Conservation (phyloP, 2,888 invertebrate genomes). For the Limnephilus rhombicus region DNA sequence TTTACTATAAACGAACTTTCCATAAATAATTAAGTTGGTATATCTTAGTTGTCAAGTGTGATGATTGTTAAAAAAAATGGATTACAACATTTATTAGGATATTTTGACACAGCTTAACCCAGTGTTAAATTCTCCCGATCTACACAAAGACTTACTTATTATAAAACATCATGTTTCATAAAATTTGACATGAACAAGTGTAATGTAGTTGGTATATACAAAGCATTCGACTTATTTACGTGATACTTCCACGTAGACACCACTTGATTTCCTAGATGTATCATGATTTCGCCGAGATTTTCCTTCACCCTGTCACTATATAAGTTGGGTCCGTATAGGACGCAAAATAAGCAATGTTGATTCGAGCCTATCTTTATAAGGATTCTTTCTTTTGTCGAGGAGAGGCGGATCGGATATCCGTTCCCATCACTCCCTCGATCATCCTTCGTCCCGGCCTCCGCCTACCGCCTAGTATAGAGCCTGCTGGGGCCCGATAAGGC, state of each 20-base stretch:
- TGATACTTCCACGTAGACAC: background rate
- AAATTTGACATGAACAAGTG: background rate
- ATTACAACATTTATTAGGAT: no score
- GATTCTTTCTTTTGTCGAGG: conserved; percentile 53
- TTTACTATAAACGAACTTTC: no score
- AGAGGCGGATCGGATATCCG: conserved; percentile 62
- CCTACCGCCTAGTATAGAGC: background rate
- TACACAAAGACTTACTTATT: no score
- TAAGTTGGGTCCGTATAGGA: background rate
- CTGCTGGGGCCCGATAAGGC: conserved; percentile 16
- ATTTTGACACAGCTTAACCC: no score
- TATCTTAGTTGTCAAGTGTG: no score
- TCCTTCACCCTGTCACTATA: background rate
- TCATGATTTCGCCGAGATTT: background rate
- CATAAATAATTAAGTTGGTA: no score
- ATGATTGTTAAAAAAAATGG: no score
- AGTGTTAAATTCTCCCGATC: no score
- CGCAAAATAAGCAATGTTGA: conserved; percentile 55
- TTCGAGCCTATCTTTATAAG: conserved; percentile 56
- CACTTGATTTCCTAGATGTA: background rate
- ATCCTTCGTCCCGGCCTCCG: conserved; percentile 21
- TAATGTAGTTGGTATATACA: background rate
- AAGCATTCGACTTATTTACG: background rate
- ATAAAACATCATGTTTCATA: no score
- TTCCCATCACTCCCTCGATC: conserved; percentile 38